A percentile compares a stretch with the other conserved stretches of the same genome.
phyloP scores from a whole-genome alignment of 2,797 vertebrate species.

The Naso thynnoides region DNA sequence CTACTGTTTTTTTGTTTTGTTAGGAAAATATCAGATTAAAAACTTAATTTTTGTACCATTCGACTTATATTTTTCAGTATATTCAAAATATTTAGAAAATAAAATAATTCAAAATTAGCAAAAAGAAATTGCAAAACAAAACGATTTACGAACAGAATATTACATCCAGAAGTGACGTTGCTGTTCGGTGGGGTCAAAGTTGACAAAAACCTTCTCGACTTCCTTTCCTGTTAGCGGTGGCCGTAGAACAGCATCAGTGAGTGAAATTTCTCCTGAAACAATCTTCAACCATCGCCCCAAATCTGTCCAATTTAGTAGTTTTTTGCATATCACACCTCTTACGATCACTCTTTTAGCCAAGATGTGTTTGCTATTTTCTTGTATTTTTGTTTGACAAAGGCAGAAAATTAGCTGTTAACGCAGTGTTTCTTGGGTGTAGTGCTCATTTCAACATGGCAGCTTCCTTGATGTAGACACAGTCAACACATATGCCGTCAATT shows the following conservation, averaged over 20 bases:
- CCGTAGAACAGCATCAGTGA: constrained; percentile 82
- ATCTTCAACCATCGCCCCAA: constrained; percentile 79
- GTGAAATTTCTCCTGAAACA: constrained; percentile 61
- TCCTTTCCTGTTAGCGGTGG: constrained; percentile 86
- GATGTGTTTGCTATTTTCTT: constrained; percentile 24
- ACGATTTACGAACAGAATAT: neutral
- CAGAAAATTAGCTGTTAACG: neutral
- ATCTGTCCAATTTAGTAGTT: neutral
- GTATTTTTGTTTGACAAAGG: neutral
- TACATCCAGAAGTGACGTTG: constrained; percentile 75
- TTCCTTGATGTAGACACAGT: constrained; percentile 7
- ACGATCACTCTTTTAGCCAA: accelerated
- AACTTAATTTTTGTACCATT: too few species aligned
- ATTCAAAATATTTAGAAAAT: too few species aligned
- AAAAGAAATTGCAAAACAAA: too few species aligned
- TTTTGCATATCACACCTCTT: neutral
- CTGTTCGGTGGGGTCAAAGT: constrained; percentile 71
- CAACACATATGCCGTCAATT: accelerated
- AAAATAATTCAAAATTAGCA: too few species aligned
- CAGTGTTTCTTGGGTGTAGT: neutral
- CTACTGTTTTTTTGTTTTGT: too few species aligned
- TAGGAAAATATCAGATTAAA: too few species aligned
- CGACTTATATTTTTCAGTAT: too few species aligned
- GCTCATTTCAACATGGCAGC: constrained; percentile 74
- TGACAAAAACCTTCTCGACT: constrained; percentile 64